Conservation (phyloP, 1,140 invertebrate species). For the Dendroctonus valens region DNA sequence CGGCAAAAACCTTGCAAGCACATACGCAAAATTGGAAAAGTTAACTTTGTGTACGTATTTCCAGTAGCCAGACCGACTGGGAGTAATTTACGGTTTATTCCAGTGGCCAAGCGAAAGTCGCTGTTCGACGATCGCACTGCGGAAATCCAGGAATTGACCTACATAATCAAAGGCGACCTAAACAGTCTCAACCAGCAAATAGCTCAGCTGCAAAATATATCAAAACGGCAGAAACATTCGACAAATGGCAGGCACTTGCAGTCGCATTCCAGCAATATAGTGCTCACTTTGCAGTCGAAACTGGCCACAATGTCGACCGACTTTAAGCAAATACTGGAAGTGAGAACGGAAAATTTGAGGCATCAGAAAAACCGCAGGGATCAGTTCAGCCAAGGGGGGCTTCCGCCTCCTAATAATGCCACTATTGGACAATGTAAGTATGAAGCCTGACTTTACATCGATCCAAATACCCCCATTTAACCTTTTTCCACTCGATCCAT, state of each 20-base stretch:
- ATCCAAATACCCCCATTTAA: too few relatives aligned
- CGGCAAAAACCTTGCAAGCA: slow-evolving; percentile 92
- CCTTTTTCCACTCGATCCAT: background rate
- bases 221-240: slow-evolving; percentile 63
- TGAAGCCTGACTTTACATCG: background rate
- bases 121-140: slow-evolving; percentile 93
- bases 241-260: slow-evolving; percentile 78
- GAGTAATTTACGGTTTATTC: slow-evolving; percentile 31
- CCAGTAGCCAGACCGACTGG: background rate
- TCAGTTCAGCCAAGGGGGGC: slow-evolving; percentile 84
- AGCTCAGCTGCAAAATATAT: slow-evolving; percentile 78
- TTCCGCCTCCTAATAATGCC: slow-evolving; percentile 62
- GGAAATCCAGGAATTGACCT: slow-evolving; percentile 97
- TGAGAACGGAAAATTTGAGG: slow-evolving; percentile 90
- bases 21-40: slow-evolving; percentile 96
- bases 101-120: slow-evolving; percentile 96
- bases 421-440: slow-evolving; percentile 36
- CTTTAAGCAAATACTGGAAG: slow-evolving; percentile 92
- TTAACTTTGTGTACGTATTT: slow-evolving; percentile 80
- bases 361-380: slow-evolving; percentile 91
- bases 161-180: slow-evolving; percentile 96
- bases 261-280: slow-evolving; percentile 95
- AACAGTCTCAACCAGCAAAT: slow-evolving; percentile 95
- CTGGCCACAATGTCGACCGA: slow-evolving; percentile 95
- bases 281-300: slow-evolving; percentile 91